Evolutionary conservation across 2,113 vertebrate species (phyloP), one percentile per base, ranked within the genome.

Genomic region (Cyprinodon variegatus): DNA sequence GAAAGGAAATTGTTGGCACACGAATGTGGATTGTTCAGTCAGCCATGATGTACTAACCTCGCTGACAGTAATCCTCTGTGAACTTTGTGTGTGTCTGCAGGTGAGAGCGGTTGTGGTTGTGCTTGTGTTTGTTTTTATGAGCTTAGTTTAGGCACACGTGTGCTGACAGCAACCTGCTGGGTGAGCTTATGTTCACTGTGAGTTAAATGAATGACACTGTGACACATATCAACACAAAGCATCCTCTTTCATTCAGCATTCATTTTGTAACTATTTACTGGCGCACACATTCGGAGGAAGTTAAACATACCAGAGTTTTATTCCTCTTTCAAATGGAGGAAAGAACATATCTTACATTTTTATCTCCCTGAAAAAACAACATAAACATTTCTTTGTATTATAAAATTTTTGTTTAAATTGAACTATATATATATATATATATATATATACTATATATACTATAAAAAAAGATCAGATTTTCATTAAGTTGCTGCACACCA

Each of bases 11-110:
- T 92, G 90, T 91, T 91, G 83, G 83, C 83, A 85, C 87, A 83
- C 79, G 86, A 84, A 82, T 12, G 68, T 57, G 77, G 81, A 81
- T 86, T 75, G 85, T 84, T 93, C 81, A 83, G 76, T 90, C 88
- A 89, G 82, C 92, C 83, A 83, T 76, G 82, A 88, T 83, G 86
- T 72, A 78, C 77, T 78, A 82, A 87, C 68, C 70, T 65, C 88
- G 61, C 60, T 93, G 93, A 93, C 93, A 93, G 88, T 94, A 93
- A 94, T 94, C 93, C 90, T 81, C 74, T 50, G 53, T 87, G 88
- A 86, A 87, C 77, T 92, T 22, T 74, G 53, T 78, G 67, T 72
- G 66, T 17, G 17, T 73, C 48, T 67, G 50, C n/a, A 57, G 50
- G 50, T 57, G 50, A 57, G 50, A 57, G 50, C 20, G 6, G 50